phyloP scores from a whole-genome alignment of 1,140 invertebrate species.

The Achroia grisella region DNA sequence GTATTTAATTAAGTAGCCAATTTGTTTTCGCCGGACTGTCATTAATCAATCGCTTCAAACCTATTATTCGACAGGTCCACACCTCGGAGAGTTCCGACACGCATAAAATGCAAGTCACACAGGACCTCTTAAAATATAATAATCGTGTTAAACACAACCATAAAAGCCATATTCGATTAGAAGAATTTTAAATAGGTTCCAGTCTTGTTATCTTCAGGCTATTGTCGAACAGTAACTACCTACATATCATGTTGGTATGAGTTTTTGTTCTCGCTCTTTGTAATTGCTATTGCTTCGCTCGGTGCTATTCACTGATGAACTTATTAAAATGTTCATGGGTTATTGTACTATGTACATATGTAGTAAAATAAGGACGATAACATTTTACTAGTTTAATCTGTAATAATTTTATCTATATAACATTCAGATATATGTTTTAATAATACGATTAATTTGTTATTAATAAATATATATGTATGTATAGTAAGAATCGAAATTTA shows the following conservation, averaged over 20 bases:
- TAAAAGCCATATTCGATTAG: slow-evolving; percentile 72
- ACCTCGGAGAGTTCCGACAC: slow-evolving; percentile 45
- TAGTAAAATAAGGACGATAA: slow-evolving; percentile 1
- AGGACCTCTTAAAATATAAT: slow-evolving; percentile 73
- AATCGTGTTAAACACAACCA: slow-evolving; percentile 74
- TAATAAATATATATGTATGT: too few relatives aligned
- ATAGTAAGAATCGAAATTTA: too few relatives aligned
- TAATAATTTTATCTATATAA: too few relatives aligned
- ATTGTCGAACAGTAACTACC: slow-evolving; percentile 55
- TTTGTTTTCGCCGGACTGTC: slow-evolving; percentile 65
- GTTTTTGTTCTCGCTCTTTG: slow-evolving; percentile 55
- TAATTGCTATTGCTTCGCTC: slow-evolving; percentile 52
- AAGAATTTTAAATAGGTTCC: slow-evolving; percentile 67
- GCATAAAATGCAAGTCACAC: slow-evolving; percentile 69
- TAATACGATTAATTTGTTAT: too few relatives aligned
- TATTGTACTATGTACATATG: slow-evolving; percentile 2
- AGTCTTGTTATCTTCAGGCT: slow-evolving; percentile 62
- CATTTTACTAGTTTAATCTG: not conserved
- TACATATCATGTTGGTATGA: slow-evolving; percentile 41
- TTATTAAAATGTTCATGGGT: slow-evolving; percentile 6
- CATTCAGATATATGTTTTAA: too few relatives aligned
- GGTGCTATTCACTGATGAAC: slow-evolving; percentile 30
- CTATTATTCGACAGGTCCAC: slow-evolving; percentile 69
- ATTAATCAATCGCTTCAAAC: slow-evolving; percentile 71
- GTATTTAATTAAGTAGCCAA: slow-evolving; percentile 66